phyloP scores from a whole-genome alignment of 2,888 invertebrate species.

The Drosophila limbata region DNA sequence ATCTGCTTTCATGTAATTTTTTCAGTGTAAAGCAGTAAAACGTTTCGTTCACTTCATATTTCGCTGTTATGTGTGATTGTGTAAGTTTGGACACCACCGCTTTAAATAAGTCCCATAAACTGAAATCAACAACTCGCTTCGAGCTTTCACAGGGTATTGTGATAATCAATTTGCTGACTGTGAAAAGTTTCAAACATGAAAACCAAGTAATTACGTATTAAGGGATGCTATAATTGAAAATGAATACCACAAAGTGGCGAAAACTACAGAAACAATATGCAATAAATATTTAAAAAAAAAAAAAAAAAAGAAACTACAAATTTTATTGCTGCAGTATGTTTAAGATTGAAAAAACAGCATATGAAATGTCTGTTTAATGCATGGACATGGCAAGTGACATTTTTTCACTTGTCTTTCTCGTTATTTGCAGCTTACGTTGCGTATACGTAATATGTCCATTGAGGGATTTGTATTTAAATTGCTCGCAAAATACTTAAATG shows the following conservation, averaged over 20 bases:
- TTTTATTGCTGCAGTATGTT: constrained; percentile 15
- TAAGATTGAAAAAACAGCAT: constrained; percentile 1
- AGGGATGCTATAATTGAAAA: constrained; percentile 11
- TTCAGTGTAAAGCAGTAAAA: no score
- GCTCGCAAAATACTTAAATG: no score
- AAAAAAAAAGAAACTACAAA: constrained; percentile 6
- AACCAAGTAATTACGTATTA: constrained; percentile 13
- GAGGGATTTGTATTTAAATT: background rate
- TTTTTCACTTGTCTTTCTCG: background rate
- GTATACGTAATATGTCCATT: constrained; percentile 3
- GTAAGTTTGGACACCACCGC: no score
- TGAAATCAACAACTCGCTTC: background rate
- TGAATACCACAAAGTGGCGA: constrained; percentile 9
- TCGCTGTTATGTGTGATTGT: no score
- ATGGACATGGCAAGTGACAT: constrained; percentile 3
- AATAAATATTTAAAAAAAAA: background rate
- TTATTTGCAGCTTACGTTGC: background rate
- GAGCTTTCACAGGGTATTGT: background rate
- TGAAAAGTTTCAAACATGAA: background rate
- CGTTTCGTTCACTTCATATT: no score
- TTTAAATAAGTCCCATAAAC: no score
- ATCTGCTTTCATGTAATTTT: no score
- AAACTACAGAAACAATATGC: constrained; percentile 7
- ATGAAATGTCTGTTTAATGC: constrained; percentile 9
- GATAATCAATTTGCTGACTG: background rate